phyloP scores from a whole-genome alignment of 2,888 invertebrate species.

The Pseudanteris insignis region DNA sequence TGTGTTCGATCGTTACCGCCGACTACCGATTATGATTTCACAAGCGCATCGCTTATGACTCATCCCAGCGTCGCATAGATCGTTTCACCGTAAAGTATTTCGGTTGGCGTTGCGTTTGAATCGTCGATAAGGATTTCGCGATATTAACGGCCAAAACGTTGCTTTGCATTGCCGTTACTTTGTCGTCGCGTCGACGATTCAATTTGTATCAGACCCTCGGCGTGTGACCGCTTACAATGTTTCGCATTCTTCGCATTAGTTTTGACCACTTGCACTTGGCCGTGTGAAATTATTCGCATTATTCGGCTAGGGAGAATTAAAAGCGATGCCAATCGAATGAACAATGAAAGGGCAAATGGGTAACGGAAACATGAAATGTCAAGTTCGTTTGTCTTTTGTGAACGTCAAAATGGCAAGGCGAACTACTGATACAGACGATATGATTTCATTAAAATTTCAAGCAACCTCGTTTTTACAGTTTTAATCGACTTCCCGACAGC shows the following conservation, averaged over 20 bases:
- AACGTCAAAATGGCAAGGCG: too few relatives aligned
- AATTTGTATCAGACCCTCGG: constrained; percentile 10
- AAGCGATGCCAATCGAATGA: too few relatives aligned
- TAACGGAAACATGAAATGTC: too few relatives aligned
- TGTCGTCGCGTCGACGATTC: constrained; percentile 30
- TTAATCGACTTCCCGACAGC: constrained; percentile 17
- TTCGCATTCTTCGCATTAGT: constrained; percentile 28
- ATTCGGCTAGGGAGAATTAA: too few relatives aligned
- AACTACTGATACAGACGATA: too few relatives aligned
- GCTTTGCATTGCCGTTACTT: constrained; percentile 32
- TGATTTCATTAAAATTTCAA: too few relatives aligned
- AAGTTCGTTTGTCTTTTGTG: too few relatives aligned
- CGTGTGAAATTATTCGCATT: constrained; percentile 1
- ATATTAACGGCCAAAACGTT: constrained; percentile 23
- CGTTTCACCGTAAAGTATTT: constrained; percentile 35
- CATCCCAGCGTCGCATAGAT: constrained; percentile 26
- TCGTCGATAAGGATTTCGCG: constrained; percentile 43
- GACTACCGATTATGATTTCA: constrained; percentile 46
- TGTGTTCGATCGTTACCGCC: constrained; percentile 49
- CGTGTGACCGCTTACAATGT: constrained; percentile 10
- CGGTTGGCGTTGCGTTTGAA: constrained; percentile 38
- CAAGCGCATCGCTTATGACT: constrained; percentile 23
- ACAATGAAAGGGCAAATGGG: too few relatives aligned
- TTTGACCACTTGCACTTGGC: constrained; percentile 10
- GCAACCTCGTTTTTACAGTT: too few relatives aligned